A percentile compares a stretch with the other conserved stretches of the same genome.
Conservation (phyloP, 2,888 invertebrate species). For the Pachymerium ferrugineum region DNA sequence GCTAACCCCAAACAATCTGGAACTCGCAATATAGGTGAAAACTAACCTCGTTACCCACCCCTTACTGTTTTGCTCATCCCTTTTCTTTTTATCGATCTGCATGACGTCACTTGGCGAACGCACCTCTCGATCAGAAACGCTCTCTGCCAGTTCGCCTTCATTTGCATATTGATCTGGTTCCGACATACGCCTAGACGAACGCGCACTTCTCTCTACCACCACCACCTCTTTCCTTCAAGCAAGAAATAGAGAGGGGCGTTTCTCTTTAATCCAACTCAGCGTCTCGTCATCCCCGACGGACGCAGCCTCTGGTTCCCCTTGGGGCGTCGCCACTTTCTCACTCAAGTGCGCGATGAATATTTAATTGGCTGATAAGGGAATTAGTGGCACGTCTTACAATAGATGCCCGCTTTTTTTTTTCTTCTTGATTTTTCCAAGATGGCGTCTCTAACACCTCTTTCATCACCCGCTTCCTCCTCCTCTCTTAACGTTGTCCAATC, state of each 20-base stretch:
- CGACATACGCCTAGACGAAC: neutral
- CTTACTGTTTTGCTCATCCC: neutral
- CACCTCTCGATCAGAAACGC: neutral
- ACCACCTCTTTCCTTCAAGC: too few relatives aligned
- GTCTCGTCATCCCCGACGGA: neutral
- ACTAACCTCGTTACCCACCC: neutral
- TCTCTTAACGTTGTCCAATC: neutral
- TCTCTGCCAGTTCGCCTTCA: neutral
- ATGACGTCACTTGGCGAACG: neutral
- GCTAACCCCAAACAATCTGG: too few relatives aligned
- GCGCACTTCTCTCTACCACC: too few relatives aligned
- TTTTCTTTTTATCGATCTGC: neutral
- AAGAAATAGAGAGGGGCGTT: neutral
- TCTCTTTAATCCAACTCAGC: neutral
- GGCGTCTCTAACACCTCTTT: too few relatives aligned
- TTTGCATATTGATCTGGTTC: neutral
- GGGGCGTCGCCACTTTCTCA: neutral
- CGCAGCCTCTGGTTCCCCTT: neutral
- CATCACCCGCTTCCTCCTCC: too few relatives aligned
- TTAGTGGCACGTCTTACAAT: neutral
- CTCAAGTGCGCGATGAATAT: constrained; percentile 2
- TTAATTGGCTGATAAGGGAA: constrained; percentile 2
- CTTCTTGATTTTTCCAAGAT: neutral
- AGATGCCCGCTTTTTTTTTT: neutral
- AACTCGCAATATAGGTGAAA: too few relatives aligned